Evolutionary conservation across 2,797 vertebrate species (phyloP).

Genomic region (Heliangelus exortis): DNA sequence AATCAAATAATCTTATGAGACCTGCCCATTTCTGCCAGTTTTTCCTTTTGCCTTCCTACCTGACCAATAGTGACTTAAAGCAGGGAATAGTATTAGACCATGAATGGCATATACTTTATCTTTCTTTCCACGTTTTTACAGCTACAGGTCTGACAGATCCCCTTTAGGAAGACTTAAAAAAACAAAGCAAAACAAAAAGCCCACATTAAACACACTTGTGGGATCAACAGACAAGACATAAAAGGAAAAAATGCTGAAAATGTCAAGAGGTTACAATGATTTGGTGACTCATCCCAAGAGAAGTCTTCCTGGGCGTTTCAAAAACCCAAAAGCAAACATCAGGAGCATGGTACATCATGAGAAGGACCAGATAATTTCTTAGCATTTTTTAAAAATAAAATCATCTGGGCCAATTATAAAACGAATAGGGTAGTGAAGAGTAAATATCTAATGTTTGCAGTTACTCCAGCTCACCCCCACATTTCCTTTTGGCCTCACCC

Average conservation of each 20-base stretch:
- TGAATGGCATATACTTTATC: not conserved
- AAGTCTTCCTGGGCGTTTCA: not conserved
- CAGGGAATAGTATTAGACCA: not conserved
- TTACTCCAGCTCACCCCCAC: not conserved
- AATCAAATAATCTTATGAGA: not conserved
- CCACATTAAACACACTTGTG: not conserved
- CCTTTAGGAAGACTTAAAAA: not conserved
- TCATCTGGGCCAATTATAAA: slow-evolving; percentile 28
- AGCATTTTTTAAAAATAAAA: slow-evolving; percentile 51
- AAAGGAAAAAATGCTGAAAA: not conserved
- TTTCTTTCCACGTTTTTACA: not conserved
- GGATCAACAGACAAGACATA: not conserved
- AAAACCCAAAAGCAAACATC: slow-evolving; percentile 4
- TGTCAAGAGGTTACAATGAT: not conserved
- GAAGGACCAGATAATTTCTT: slow-evolving; percentile 58
- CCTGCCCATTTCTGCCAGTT: not conserved
- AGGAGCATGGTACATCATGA: not conserved
- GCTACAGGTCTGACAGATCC: not conserved
- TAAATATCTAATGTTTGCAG: slow-evolving; percentile 27
- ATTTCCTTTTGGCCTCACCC: slow-evolving; percentile 37
- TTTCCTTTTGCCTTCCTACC: not conserved
- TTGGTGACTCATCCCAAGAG: not conserved
- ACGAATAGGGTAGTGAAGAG: not conserved
- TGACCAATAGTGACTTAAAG: not conserved
- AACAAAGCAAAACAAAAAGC: not conserved